Evolutionary conservation across 2,113 vertebrate genomes (phyloP).

Genomic region (Anguilla japonica): DNA sequence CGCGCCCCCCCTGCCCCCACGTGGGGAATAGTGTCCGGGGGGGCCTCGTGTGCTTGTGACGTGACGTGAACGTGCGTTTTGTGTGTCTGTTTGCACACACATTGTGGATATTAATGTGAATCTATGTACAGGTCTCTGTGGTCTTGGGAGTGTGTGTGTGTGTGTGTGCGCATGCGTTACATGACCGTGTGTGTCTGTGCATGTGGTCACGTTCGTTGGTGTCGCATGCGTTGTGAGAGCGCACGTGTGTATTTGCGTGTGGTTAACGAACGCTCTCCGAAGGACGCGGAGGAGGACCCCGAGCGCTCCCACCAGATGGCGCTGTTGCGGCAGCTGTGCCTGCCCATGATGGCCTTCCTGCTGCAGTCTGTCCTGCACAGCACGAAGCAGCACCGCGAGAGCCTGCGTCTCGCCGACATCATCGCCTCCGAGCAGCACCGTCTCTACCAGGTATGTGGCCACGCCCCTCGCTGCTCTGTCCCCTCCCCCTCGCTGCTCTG

Average conservation of each 20-base stretch:
- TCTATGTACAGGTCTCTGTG: too few relatives aligned
- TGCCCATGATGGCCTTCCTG: conserved; percentile 87
- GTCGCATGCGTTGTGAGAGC: background rate
- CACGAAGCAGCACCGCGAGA: conserved; percentile 87
- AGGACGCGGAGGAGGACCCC: conserved; percentile 84
- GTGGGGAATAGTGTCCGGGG: too few relatives aligned
- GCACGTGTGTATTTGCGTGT: background rate
- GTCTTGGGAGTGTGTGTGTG: too few relatives aligned
- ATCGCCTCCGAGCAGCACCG: conserved; percentile 88
- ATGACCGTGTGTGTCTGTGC: background rate
- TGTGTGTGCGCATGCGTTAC: too few relatives aligned
- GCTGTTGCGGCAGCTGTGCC: conserved; percentile 81
- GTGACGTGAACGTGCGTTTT: too few relatives aligned
- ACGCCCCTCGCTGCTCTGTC: background rate
- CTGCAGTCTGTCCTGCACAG: conserved; percentile 88
- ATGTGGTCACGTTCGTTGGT: conserved; percentile 12
- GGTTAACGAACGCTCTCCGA: background rate
- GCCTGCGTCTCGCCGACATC: conserved; percentile 86
- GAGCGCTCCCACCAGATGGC: conserved; percentile 88
- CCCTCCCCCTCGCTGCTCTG: too few relatives aligned
- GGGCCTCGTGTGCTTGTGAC: too few relatives aligned
- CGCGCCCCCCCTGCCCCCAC: too few relatives aligned
- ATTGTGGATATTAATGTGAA: too few relatives aligned
- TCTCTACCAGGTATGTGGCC: conserved; percentile 78
- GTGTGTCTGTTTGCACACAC: too few relatives aligned